Base-by-base conservation (phyloP, 2,113 vertebrate species). In the Notothenia rossii region DNA sequence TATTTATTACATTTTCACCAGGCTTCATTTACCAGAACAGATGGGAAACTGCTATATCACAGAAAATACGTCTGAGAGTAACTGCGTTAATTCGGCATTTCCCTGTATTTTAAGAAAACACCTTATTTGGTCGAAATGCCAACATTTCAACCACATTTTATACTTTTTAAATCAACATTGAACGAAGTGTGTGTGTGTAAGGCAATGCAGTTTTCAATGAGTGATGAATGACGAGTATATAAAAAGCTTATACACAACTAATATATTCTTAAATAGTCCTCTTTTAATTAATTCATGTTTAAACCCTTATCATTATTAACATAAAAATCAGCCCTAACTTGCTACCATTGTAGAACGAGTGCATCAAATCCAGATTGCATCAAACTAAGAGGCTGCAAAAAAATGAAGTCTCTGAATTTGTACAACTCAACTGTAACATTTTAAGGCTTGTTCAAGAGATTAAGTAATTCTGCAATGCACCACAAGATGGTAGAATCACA, bases 401-500 rank as follows among this genome's bases (percentile, higher is more conserved):
- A 13, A 55, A 10, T 55, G 2, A 56, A 15, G 5, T 29, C 5
- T 29, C 3, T 45, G 29, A 51, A 1, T 12, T 22, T 8, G 10
- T 3, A 29, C 1, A 10, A 17, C 5, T 15, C 3, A 61, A 15
- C 50, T 18, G 14, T 10, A 3, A 10, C 5, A 8, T 17, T 17
- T 3, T 5, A 10, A 46, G 6, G 3, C 8, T 58, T 5, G 0
- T 17, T 17, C 3, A 20, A 11, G 45, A 29, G 13, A 29, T 66
- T 29, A 40, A 17, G 78, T 46, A 83, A 7, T 83, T 82, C 84
- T 63, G 17, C 45, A 71, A 25, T 45, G 18, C 40, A 36, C 86
- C 91, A 86, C 84, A 54, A 77, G 87, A 82, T 83, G 89, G 89
- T 15, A 68, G 51, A 14, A 65, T 83, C 48, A 70, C 67, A 75